Evolutionary conservation across 37 sponge, comb jelly and placozoan species (phyloP).

Genomic region (Cliona cf. orientalis): DNA sequence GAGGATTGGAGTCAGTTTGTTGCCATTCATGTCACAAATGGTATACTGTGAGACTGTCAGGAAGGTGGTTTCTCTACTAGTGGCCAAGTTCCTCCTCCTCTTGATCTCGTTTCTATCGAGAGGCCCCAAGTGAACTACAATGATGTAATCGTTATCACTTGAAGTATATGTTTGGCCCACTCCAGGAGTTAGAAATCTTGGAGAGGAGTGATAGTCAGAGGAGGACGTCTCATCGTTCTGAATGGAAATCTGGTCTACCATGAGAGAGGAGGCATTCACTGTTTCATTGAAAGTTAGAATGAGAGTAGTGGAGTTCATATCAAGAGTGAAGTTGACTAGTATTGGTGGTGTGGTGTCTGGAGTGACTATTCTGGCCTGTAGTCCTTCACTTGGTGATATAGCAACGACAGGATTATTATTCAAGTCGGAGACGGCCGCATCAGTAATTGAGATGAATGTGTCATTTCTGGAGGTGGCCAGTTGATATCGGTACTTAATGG

Average conservation of each 20-base stretch:
- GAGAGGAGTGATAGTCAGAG: slow-evolving; percentile 76
- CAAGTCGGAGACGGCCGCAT: slow-evolving; percentile 76
- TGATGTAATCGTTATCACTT: slow-evolving; percentile 76
- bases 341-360: slow-evolving; percentile 76
- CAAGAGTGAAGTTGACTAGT: slow-evolving; percentile 74
- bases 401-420: slow-evolving; percentile 56
- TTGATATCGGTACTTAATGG: slow-evolving; percentile 72
- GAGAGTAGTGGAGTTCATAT: slow-evolving; percentile 77
- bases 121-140: slow-evolving; percentile 79
- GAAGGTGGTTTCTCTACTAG: slow-evolving; percentile 49
- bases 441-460: slow-evolving; percentile 79
- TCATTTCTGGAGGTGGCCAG: slow-evolving; percentile 56
- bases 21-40: slow-evolving; percentile 82
- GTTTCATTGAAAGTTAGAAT: slow-evolving; percentile 88
- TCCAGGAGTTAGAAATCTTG: slow-evolving; percentile 67
- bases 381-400: slow-evolving; percentile 10
- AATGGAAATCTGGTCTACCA: slow-evolving; percentile 68
- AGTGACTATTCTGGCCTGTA: slow-evolving; percentile 53
- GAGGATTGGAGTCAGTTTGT: slow-evolving; percentile 48
- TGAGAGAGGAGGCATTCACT: slow-evolving; percentile 73
- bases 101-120: slow-evolving; percentile 89
- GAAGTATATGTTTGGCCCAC: slow-evolving; percentile 57
- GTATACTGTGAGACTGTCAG: slow-evolving; percentile 33
- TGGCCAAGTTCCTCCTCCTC: slow-evolving; percentile 73
- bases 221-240: slow-evolving; percentile 62